phyloP scores from a whole-genome alignment of 2,888 invertebrate species.

The Electrophaes corylata region DNA sequence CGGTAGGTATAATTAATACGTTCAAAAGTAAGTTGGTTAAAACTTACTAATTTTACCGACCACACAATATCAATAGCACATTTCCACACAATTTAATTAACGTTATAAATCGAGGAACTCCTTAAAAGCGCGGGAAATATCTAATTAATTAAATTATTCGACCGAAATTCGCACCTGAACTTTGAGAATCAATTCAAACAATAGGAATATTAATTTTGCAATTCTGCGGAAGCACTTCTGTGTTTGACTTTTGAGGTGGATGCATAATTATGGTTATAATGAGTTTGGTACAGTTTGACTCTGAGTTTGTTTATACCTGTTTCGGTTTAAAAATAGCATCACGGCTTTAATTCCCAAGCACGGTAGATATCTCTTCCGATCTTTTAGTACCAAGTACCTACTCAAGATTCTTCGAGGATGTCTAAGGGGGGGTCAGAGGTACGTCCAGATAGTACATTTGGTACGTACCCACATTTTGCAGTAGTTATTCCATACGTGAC shows the following conservation, averaged over 20 bases:
- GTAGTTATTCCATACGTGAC: too few relatives aligned
- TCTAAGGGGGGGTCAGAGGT: too few relatives aligned
- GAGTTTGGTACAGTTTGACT: not conserved
- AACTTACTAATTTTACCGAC: not conserved
- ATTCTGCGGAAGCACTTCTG: slow-evolving; percentile 23
- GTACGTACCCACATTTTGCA: too few relatives aligned
- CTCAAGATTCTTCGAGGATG: too few relatives aligned
- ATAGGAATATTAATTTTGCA: slow-evolving; percentile 31
- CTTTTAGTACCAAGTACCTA: too few relatives aligned
- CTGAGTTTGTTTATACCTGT: too few relatives aligned
- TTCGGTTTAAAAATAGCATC: too few relatives aligned
- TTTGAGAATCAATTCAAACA: slow-evolving; percentile 31
- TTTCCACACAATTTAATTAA: slow-evolving; percentile 3
- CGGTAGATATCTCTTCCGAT: too few relatives aligned
- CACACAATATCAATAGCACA: slow-evolving; percentile 3
- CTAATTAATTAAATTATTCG: slow-evolving; percentile 16
- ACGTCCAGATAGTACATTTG: too few relatives aligned
- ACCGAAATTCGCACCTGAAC: slow-evolving; percentile 24
- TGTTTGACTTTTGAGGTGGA: slow-evolving; percentile 23
- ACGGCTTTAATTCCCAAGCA: too few relatives aligned
- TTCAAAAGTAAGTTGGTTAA: too few relatives aligned
- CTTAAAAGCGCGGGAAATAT: slow-evolving; percentile 2
- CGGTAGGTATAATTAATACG: too few relatives aligned
- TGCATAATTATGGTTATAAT: slow-evolving; percentile 1
- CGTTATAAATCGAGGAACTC: slow-evolving; percentile 4